Percentiles rank a stretch among this genome's conserved stretches.
These are phyloP conservation scores for Pedetes capensis DNA, from an alignment of 2,113 vertebrate genomes.

Conservation along the genomic window DNA sequence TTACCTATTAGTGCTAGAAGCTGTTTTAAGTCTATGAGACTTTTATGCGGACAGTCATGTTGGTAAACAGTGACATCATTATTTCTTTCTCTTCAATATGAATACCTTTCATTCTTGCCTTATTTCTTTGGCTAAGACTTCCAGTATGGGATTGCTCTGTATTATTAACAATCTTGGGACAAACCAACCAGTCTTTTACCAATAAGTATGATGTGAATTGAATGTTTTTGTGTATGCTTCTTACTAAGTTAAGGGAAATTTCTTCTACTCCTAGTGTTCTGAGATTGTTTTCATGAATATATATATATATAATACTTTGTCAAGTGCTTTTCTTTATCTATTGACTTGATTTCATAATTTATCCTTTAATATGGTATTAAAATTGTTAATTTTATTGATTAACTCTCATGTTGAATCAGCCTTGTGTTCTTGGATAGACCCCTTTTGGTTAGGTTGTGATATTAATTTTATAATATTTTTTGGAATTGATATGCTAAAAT, in stretches of 20 bases:
- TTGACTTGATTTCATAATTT: not conserved
- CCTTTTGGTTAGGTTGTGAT: not conserved
- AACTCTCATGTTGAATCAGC: not conserved
- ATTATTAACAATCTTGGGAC: not conserved
- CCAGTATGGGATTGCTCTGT: not conserved
- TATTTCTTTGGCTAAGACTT: not conserved
- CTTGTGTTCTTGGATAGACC: not conserved
- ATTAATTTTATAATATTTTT: not conserved
- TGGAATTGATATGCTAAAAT: not conserved
- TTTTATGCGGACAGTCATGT: not conserved
- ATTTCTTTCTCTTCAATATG: not conserved
- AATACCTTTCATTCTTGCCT: not conserved
- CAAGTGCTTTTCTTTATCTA: not conserved
- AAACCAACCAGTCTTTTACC: not conserved
- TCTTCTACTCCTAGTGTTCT: not conserved
- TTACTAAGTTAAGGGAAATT: too few relatives aligned
- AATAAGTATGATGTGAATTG: not conserved
- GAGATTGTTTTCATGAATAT: not conserved
- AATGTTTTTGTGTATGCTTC: not conserved
- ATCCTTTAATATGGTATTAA: not conserved
- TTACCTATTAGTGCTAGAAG: not conserved
- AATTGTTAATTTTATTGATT: not conserved
- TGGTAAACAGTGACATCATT: not conserved
- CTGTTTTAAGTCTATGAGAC: not conserved
- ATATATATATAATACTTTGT: not conserved